Percentiles rank a stretch among this genome's conserved stretches.
These are phyloP conservation scores for Andricus grossulariae DNA, from an alignment of 1,140 invertebrate species.

Conservation along the genomic window DNA sequence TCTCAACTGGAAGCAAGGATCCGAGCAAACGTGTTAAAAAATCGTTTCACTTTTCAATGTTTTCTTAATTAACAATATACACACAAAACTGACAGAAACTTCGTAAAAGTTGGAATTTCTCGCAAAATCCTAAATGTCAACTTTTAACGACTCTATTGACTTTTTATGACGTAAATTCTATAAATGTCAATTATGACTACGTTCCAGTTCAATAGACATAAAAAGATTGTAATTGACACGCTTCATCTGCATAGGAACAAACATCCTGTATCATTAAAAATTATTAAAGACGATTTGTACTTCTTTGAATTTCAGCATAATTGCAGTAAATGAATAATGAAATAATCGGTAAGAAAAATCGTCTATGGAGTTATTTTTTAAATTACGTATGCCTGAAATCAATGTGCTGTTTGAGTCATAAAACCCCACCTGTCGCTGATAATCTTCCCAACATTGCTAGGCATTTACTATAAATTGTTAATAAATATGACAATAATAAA, in stretches of 20 bases:
- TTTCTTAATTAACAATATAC: too few species aligned
- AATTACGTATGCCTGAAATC: neutral
- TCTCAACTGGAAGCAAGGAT: too few species aligned
- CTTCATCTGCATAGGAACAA: neutral
- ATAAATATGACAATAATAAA: neutral
- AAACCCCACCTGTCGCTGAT: neutral
- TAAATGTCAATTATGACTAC: neutral
- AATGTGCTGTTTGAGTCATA: neutral
- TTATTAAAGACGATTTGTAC: neutral
- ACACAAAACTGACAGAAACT: too few species aligned
- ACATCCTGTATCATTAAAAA: neutral
- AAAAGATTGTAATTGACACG: neutral
- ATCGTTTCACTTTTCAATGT: too few species aligned
- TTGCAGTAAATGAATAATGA: conserved; percentile 23
- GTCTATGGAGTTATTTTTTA: conserved; percentile 47
- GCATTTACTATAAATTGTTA: too few species aligned
- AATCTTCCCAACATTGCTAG: too few species aligned
- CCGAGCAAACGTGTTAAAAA: too few species aligned
- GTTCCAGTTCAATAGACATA: neutral
- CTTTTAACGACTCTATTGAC: neutral
- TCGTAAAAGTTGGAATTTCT: too few species aligned
- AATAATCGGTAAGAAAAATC: conserved; percentile 54
- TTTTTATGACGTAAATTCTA: conserved; percentile 5
- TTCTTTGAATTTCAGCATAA: neutral
- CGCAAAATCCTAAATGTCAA: neutral